These are phyloP conservation scores for Chymomyza fuscimana DNA, from an alignment of 2,888 invertebrate genomes.

Conservation along the genomic window DNA sequence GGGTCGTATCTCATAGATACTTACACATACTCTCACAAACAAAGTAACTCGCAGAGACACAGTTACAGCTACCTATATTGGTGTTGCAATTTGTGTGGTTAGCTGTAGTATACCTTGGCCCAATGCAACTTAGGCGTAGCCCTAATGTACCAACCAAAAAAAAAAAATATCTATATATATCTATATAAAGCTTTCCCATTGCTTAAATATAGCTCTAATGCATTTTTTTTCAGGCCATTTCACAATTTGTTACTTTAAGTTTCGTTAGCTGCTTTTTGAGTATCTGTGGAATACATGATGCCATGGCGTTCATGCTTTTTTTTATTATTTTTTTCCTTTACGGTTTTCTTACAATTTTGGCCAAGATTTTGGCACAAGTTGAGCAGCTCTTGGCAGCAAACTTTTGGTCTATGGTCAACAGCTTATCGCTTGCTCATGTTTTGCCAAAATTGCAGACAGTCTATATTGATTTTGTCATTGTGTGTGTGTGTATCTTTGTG, in stretches of 20 bases:
- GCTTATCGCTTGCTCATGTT: not conserved
- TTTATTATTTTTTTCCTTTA: no score
- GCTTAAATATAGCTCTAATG: not conserved
- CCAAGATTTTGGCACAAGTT: not conserved
- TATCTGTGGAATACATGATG: not conserved
- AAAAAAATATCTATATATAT: no score
- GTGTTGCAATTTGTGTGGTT: conserved; percentile 15
- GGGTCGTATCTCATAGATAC: conserved; percentile 7
- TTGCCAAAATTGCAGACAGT: conserved; percentile 17
- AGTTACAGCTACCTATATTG: not conserved
- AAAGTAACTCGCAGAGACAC: not conserved
- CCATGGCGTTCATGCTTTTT: not conserved
- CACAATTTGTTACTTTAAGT: not conserved
- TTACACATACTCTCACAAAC: not conserved
- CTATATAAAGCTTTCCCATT: not conserved
- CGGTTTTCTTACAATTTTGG: not conserved
- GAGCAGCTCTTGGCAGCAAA: conserved; percentile 6
- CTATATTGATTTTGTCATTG: conserved; percentile 35
- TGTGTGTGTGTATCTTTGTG: conserved; percentile 6
- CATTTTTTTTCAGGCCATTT: not conserved
- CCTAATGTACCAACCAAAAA: not conserved
- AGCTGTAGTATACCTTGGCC: not conserved
- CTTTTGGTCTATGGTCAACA: not conserved
- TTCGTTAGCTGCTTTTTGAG: not conserved
- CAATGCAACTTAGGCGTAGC: not conserved